Evolutionary conservation across 2,797 vertebrate species (phyloP), one percentile per base, ranked within the genome.

Genomic region (Cephalopachus bancanus): DNA sequence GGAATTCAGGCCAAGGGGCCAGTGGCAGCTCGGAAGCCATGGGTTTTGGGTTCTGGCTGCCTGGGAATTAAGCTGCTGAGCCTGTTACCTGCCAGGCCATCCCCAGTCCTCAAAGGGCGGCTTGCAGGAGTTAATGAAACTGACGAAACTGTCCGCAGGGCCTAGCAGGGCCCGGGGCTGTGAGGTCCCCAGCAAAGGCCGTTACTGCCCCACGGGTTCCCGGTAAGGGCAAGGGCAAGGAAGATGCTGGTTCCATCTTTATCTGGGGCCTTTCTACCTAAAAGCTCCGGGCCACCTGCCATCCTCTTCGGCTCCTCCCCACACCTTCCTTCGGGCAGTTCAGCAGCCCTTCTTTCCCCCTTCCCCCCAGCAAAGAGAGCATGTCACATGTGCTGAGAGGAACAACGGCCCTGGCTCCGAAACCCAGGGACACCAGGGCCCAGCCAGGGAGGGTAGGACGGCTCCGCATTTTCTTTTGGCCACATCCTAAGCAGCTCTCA

Each of bases 241-340:
- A 28, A 49, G 17, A 16, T 3, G 3, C 3, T 6, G 6, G 28
- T 15, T 44, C 49, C 28, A 0, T 11, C n/a, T 22, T 24, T 55
- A 57, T 0, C 44, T 28, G 15, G 59, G 24, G 37, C 20, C 20
- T 24, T 24, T n/a, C n/a, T n/a, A 37, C 37, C 37, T 37, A 37
- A 37, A 37, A 37, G 37, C 37, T 37, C 37, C 37, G 37, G 37
- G 37, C 37, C 37, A 37, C 37, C 37, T 37, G 37, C 37, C 37
- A 37, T 37, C 37, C 37, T 37, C 37, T 37, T 37, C 3, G 37
- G 37, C 37, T 37, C 37, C 37, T 37, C 37, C 37, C 37, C 37
- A 37, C 37, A 37, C 37, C 37, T 37, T 37, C 37, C 37, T 37
- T 37, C 37, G 37, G 37, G 37, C 37, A 37, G 37, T 37, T 37